These are phyloP conservation scores for Carettochelys insculpta DNA, from an alignment of 2,113 vertebrate species.

Conservation along the genomic window DNA sequence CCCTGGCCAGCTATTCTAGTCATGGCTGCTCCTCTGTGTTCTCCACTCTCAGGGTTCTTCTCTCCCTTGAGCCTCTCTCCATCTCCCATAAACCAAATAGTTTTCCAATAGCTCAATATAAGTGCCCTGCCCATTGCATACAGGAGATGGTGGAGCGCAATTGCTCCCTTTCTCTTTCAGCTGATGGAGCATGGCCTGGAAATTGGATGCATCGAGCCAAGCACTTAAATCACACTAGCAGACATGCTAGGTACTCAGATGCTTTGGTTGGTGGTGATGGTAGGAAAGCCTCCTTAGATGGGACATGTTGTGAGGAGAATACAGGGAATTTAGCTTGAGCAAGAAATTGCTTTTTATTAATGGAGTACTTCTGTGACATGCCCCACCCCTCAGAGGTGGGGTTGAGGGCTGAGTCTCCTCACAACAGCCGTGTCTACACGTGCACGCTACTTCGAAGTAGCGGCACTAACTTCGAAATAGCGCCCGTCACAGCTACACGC, in stretches of 20 bases:
- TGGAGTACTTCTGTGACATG: not conserved
- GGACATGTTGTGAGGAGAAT: not conserved
- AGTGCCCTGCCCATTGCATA: not conserved
- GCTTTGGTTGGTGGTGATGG: fast-evolving
- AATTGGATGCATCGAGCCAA: not conserved
- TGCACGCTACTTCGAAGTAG: too few species aligned
- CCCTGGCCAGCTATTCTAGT: not conserved
- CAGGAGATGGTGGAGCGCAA: not conserved
- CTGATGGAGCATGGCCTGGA: not conserved
- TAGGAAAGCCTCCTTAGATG: not conserved
- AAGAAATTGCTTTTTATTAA: not conserved
- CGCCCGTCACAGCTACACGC: too few species aligned
- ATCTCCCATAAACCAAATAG: not conserved
- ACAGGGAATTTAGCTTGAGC: not conserved
- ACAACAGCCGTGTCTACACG: too few species aligned
- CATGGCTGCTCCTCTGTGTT: not conserved
- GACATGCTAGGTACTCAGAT: not conserved
- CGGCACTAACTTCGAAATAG: too few species aligned
- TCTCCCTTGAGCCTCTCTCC: not conserved
- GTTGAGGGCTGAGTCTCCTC: too few species aligned
- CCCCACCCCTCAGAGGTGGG: not conserved
- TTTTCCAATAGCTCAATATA: too few species aligned
- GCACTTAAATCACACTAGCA: not conserved
- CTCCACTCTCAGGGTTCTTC: fast-evolving
- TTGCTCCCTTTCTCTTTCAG: fast-evolving